Evolutionary conservation across 2,797 vertebrate genomes (phyloP).

Genomic region (Danio jaintianensis): DNA sequence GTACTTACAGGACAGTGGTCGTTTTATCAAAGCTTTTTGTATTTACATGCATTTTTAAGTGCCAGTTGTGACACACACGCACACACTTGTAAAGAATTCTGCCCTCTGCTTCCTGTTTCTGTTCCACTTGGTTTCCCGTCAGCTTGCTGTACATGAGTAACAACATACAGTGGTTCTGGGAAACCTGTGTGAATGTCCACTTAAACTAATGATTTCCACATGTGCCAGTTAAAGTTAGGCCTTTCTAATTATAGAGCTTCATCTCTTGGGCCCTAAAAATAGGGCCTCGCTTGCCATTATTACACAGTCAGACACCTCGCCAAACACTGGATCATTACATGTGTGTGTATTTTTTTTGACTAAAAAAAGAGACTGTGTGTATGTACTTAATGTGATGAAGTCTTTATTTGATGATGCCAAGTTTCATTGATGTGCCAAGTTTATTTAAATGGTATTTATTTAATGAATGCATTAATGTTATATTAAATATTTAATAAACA

Average conservation of each 20-base stretch:
- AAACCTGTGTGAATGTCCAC: constrained; percentile 45
- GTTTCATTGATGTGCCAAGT: too few relatives aligned
- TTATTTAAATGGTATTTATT: too few relatives aligned
- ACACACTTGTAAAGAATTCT: not conserved
- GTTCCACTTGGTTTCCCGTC: not conserved
- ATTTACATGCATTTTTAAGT: not conserved
- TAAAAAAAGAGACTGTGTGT: too few relatives aligned
- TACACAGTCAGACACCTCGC: constrained; percentile 18
- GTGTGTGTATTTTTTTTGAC: too few relatives aligned
- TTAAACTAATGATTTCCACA: constrained; percentile 62
- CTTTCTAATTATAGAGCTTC: constrained; percentile 64
- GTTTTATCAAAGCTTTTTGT: not conserved
- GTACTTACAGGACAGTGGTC: not conserved
- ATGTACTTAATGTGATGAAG: too few relatives aligned
- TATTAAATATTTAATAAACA: too few relatives aligned
- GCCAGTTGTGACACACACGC: not conserved
- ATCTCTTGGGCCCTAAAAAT: constrained; percentile 60
- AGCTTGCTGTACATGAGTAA: constrained; percentile 31
- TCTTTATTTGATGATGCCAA: too few relatives aligned
- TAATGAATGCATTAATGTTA: too few relatives aligned
- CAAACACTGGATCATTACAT: not conserved
- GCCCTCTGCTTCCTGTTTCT: constrained; percentile 20
- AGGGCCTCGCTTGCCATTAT: constrained; percentile 48
- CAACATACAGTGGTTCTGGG: constrained; percentile 38
- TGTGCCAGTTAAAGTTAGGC: constrained; percentile 55